Evolutionary conservation across 1,140 invertebrate genomes (phyloP), one percentile per base, ranked within the genome.

Genomic region (Drosophila rhopaloa): DNA sequence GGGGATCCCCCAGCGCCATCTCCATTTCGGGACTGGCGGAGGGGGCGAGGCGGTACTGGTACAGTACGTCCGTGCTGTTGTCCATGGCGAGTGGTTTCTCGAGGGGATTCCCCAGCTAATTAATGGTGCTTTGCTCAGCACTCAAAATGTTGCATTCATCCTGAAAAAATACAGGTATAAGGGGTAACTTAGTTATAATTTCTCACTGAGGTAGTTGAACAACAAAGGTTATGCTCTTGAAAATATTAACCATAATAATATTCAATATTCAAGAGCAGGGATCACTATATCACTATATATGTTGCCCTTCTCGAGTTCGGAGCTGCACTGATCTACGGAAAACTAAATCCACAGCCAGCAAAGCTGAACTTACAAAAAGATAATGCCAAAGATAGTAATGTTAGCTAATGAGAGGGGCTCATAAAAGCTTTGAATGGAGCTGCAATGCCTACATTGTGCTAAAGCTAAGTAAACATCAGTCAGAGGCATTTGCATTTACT

Each of bases 11-110:
- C 6, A 19, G 4, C 1, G 9, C 32, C 41, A 27, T 13, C 41
- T 43, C 60, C 57, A 62, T 19, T 4, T 37, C 46, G 29, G 59
- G 43, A 13, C 48, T 44, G 32, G 56, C 19, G 9, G 77, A 57
- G 16, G 62, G 62, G 16, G 83, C 75, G 7, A 67, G 51, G 40
- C 77, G 78, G 44, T 79, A 86, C 44, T 79, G 84, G 55, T 80
- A 80, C 27, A 89, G 76, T 56, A 83, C 73, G 60, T 88, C 61
- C 65, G 76, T 46, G 10, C 11, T 16, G 50, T 53, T 53, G 9
- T 53, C 50, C 50, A 53, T 53, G 2, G 14, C 14, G 9, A 62
- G 38, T 76, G 24, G 0, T 29, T n/a, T 74, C 11, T 58, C 54
- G 4, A 29, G 10, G 9, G 55, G 41, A 19, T 7, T 62, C 7